Evolutionary conservation across 1,140 invertebrate genomes (phyloP), one percentile per base, ranked within the genome.

Genomic region (Drosophila sp.): DNA sequence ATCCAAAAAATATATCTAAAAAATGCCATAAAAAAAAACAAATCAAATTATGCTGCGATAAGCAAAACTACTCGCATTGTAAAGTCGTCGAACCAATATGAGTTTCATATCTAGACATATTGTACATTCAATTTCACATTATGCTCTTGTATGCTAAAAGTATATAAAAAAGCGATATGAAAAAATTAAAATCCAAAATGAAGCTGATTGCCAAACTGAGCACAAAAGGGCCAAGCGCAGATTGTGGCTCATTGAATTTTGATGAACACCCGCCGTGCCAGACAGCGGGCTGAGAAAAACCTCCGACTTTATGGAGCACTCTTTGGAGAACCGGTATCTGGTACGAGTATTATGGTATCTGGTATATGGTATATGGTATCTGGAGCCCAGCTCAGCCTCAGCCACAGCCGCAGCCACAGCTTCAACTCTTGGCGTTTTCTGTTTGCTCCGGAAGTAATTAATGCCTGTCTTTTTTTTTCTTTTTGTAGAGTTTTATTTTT

Each of bases 391-490:
- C 27, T 45, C 4, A 27, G 41, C 27, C 32, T 8, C 32, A 36
- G 7, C 2, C 21, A 4, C 25, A 29, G 36, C 4, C n/a, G 0
- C 27, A 50, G 56, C 32, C 5, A 0, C 51, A 16, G 34, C 8
- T 65, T 13, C 79, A 82, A 29, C 27, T 29, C n/a, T 29, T 29
- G 56, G 67, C 32, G 40, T 36, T 59, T 57, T 57, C 61, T 75
- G 61, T 63, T 56, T 66, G 69, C 82, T 87, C 83, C 82, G 83
- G 82, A 87, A 87, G 82, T 87, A 87, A 87, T 87, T 87, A 87
- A 87, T 87, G 82, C 78, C 66, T 62, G 21, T 21, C 21, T 21
- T 21, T 21, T 78, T 76, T 74, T 50, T 75, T n/a, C n/a, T n/a
- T n/a, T n/a, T n/a, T n/a, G n/a, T n/a, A n/a, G n/a, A n/a, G n/a